Evolutionary conservation across 2,113 vertebrate species (phyloP).

Genomic region (Pluvianellus socialis): DNA sequence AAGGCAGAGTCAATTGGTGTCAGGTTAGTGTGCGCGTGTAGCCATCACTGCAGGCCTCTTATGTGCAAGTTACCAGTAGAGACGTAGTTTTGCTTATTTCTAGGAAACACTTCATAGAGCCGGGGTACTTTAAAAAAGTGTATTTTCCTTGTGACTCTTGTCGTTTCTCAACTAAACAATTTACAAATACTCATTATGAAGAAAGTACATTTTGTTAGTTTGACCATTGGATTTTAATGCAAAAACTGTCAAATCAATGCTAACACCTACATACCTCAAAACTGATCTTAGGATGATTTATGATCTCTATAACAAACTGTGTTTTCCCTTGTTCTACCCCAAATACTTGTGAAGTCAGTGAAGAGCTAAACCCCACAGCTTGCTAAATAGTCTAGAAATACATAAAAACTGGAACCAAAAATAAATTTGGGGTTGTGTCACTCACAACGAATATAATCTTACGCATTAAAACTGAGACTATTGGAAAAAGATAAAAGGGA

Average conservation of each 20-base stretch:
- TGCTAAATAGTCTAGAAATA: neutral
- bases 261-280: neutral
- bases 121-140: neutral
- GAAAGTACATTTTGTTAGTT: neutral
- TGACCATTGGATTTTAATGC: neutral
- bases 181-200: neutral
- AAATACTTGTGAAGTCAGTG: neutral
- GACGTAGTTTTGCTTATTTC: neutral
- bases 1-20: neutral
- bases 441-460: neutral
- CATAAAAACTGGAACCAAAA: neutral
- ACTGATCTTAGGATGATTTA: neutral
- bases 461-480: neutral
- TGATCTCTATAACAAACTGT: neutral
- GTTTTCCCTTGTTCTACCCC: neutral
- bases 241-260: neutral
- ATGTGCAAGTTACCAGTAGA: neutral
- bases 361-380: neutral
- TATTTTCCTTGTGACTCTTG: neutral
- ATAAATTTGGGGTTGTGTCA: neutral
- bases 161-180: neutral
- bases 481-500: neutral
- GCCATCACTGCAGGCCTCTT: neutral
- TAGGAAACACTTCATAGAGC: neutral
- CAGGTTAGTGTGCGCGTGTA: fast-evolving